Percentiles rank a stretch among this genome's conserved stretches.
Conservation (phyloP, 2,797 vertebrate species). For the Scomberomorus guttatus region DNA sequence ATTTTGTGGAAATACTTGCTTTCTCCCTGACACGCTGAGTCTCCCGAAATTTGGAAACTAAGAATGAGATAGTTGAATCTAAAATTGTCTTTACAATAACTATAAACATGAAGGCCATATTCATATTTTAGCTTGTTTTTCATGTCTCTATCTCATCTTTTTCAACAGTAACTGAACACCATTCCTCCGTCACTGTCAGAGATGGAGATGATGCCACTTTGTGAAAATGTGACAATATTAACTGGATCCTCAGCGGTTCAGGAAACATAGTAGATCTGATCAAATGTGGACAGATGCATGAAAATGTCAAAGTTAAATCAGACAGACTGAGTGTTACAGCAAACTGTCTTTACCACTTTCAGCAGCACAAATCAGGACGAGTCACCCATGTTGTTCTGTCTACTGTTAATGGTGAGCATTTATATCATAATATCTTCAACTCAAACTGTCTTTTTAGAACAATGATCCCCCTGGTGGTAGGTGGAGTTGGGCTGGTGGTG, state of each 20-base stretch:
- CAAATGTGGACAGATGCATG: rapidly evolving
- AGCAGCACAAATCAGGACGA: background rate
- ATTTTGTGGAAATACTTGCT: no score
- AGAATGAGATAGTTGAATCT: no score
- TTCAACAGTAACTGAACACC: background rate
- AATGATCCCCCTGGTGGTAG: background rate
- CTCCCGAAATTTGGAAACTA: no score
- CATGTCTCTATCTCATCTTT: background rate
- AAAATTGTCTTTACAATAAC: background rate
- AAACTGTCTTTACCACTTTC: background rate
- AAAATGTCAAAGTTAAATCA: background rate
- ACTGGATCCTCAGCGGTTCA: rapidly evolving
- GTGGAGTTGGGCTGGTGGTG: no score
- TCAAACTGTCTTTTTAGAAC: background rate
- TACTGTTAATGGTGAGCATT: slow-evolving; percentile 12
- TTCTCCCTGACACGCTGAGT: no score
- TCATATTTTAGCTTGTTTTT: background rate
- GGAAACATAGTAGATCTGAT: rapidly evolving
- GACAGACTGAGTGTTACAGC: background rate
- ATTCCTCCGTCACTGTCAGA: rapidly evolving
- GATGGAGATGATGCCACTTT: slow-evolving; percentile 7
- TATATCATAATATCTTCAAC: background rate
- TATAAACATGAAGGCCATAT: background rate
- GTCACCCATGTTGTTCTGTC: background rate
- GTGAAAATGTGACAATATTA: rapidly evolving